These are phyloP conservation scores for Sinodicranocentrus sp. DNA, from an alignment of 2,888 invertebrate species.

Conservation along the genomic window DNA sequence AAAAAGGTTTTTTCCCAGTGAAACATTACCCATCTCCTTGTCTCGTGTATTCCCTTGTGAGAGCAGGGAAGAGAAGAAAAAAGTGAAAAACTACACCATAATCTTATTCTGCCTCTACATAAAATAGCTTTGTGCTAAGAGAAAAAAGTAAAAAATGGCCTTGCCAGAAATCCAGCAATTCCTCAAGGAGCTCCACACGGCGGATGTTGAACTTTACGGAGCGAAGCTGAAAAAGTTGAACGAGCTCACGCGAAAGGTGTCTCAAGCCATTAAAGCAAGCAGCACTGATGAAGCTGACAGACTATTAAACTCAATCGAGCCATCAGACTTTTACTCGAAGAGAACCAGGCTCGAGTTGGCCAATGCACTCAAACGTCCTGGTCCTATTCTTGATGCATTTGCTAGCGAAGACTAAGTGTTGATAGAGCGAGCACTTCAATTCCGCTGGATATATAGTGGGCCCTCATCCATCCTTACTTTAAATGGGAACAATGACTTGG, in stretches of 20 bases:
- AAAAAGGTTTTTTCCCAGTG: too few species aligned
- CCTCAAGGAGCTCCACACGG: conserved; percentile 51
- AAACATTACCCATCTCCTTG: too few species aligned
- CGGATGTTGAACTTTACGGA: conserved; percentile 62
- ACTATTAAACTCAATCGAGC: conserved; percentile 46
- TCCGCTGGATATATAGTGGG: conserved; percentile 67
- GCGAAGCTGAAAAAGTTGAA: conserved; percentile 63
- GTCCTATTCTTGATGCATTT: conserved; percentile 62
- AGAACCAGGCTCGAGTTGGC: conserved; percentile 64
- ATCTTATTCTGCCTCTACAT: background rate
- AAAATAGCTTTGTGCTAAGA: background rate
- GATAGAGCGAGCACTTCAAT: conserved; percentile 64
- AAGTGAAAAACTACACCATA: background rate
- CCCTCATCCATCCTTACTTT: conserved; percentile 44
- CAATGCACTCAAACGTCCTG: conserved; percentile 57
- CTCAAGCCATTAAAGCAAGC: conserved; percentile 19
- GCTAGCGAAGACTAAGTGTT: conserved; percentile 60
- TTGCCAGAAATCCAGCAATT: conserved; percentile 58
- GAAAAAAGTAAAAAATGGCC: conserved; percentile 54
- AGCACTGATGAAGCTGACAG: conserved; percentile 51
- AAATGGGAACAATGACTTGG: conserved; percentile 61
- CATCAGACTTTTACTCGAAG: conserved; percentile 54
- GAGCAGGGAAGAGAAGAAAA: background rate
- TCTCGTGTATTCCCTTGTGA: too few species aligned
- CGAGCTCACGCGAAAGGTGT: conserved; percentile 57